phyloP scores from a whole-genome alignment of 2,888 invertebrate species.

The Hesperia comma region DNA sequence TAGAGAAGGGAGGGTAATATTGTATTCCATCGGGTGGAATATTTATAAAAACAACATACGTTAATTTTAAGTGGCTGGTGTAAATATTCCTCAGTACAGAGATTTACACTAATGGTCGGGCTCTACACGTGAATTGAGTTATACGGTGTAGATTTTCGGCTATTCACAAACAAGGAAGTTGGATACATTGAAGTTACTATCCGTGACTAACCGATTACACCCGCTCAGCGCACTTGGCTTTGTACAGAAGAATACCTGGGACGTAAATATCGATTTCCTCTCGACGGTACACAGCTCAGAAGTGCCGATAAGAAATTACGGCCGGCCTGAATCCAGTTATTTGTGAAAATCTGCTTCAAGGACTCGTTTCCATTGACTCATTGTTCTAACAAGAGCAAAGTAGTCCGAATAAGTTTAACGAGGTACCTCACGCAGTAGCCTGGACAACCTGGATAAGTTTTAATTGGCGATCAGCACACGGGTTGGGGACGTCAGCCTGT shows the following conservation, averaged over 20 bases:
- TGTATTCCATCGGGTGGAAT: not conserved
- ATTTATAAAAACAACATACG: not conserved
- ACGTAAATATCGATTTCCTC: not conserved
- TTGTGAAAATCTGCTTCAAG: constrained; percentile 15
- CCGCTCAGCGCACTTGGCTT: not conserved
- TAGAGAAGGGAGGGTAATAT: not conserved
- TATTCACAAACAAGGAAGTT: too few relatives aligned
- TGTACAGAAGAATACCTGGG: not conserved
- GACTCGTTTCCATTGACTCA: constrained; percentile 11
- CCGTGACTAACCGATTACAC: not conserved
- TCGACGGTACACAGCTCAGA: constrained; percentile 9
- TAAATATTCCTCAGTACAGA: not conserved
- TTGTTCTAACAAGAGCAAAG: not conserved
- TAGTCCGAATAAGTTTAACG: too few relatives aligned
- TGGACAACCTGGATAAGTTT: too few relatives aligned
- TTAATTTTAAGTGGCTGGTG: not conserved
- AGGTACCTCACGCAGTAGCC: too few relatives aligned
- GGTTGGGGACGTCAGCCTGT: too few relatives aligned
- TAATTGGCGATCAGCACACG: too few relatives aligned
- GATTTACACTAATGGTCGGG: not conserved
- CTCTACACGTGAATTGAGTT: not conserved
- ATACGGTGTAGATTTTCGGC: not conserved
- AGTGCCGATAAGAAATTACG: constrained; percentile 29
- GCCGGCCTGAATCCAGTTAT: constrained; percentile 24
- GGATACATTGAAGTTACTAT: not conserved